A percentile compares a stretch with the other conserved stretches of the same genome.
Evolutionary conservation across 2,113 vertebrate genomes (phyloP).

Genomic region (Circaetus gallicus): DNA sequence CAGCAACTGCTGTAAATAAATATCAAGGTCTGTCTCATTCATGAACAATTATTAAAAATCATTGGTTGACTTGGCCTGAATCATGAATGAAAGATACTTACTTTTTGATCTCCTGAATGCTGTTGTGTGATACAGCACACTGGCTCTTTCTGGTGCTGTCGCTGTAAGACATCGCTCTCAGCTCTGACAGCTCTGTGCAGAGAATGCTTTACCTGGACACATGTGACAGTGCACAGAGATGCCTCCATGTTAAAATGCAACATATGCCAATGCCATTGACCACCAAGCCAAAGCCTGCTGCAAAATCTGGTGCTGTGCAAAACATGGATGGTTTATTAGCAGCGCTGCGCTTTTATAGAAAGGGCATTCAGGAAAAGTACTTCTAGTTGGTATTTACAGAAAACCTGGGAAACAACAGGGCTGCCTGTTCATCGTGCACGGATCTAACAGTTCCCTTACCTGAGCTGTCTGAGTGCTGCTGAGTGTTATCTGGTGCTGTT

Average conservation of each 20-base stretch:
- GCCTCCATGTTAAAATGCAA: not conserved
- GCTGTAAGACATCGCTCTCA: fast-evolving
- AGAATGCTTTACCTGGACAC: not conserved
- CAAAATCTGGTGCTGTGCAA: not conserved
- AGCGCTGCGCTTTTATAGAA: not conserved
- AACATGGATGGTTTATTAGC: fast-evolving
- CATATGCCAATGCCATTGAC: fast-evolving
- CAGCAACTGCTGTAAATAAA: not conserved
- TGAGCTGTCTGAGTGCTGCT: not conserved
- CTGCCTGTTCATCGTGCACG: fast-evolving
- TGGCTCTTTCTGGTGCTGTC: not conserved
- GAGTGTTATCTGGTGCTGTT: not conserved
- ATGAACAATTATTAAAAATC: not conserved
- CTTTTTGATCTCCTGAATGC: not conserved
- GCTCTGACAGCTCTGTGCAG: not conserved
- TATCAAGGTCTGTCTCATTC: not conserved
- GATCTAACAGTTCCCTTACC: not conserved
- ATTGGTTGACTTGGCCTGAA: not conserved
- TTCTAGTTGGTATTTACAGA: not conserved
- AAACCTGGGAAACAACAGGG: not conserved
- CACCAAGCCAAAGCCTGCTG: not conserved
- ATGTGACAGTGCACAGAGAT: not conserved
- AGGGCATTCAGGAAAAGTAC: not conserved
- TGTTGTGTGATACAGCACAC: not conserved
- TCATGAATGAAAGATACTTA: not conserved